Percentiles rank a stretch among this genome's conserved stretches.
phyloP scores from a whole-genome alignment of 1,140 invertebrate genomes.

The Dryas iulia region DNA sequence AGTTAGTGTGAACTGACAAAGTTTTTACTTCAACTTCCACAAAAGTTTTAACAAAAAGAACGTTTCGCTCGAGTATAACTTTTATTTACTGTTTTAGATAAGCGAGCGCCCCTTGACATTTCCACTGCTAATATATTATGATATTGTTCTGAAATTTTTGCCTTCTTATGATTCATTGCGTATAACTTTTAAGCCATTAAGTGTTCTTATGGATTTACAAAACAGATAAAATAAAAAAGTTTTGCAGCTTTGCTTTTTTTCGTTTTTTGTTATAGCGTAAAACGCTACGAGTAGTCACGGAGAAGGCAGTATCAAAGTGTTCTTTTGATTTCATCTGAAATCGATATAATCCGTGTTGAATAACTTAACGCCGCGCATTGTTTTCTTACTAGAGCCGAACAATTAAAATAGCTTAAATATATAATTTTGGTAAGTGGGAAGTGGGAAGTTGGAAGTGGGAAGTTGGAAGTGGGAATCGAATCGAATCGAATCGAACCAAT shows the following conservation, averaged over 20 bases:
- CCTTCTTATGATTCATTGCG: conserved; percentile 4
- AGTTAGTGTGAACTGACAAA: conserved; percentile 27
- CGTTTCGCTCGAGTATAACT: conserved; percentile 30
- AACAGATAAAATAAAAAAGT: neutral
- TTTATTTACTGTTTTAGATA: conserved; percentile 38
- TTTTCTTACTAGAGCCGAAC: neutral
- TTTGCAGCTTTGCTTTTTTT: neutral
- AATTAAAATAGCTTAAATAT: neutral
- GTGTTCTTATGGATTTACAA: neutral
- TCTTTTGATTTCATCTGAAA: neutral
- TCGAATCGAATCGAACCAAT: too few species aligned
- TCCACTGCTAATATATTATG: conserved; percentile 28
- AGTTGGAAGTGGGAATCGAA: too few species aligned
- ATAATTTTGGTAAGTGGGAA: too few species aligned
- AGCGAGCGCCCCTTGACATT: conserved; percentile 25
- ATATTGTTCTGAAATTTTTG: conserved; percentile 20
- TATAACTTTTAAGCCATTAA: conserved; percentile 1
- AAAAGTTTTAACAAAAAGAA: conserved; percentile 30
- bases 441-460: too few species aligned
- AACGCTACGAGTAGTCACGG: too few species aligned
- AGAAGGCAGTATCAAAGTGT: too few species aligned
- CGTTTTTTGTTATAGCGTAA: too few species aligned
- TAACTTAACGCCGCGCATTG: neutral
- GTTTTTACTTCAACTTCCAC: conserved; percentile 26
- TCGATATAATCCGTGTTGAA: too few species aligned